Conservation (phyloP, 2,113 vertebrate genomes). For the Tringa solitaria region DNA sequence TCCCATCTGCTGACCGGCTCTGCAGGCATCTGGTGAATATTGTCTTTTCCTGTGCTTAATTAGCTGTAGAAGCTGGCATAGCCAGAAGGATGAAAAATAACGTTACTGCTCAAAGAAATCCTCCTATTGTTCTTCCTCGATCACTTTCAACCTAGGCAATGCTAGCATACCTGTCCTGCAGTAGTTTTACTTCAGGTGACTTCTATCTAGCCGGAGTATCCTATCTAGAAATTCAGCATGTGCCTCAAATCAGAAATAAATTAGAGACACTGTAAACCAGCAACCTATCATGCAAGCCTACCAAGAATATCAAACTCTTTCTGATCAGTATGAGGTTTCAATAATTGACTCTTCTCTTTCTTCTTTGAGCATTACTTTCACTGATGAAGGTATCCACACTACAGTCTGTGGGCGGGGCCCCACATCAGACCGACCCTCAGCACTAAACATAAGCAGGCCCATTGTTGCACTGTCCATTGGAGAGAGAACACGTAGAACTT, state of each 20-base stretch:
- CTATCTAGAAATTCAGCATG: background rate
- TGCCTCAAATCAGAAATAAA: background rate
- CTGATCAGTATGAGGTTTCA: background rate
- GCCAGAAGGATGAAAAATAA: background rate
- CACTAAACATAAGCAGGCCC: background rate
- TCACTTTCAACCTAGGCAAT: background rate
- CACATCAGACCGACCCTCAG: background rate
- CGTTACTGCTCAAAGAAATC: background rate
- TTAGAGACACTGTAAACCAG: background rate
- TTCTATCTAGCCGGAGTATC: background rate
- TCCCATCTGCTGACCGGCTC: conserved; percentile 23
- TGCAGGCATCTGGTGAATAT: conserved; percentile 13
- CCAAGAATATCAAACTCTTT: background rate
- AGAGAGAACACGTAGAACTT: background rate
- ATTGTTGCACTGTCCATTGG: too few relatives aligned
- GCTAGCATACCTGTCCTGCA: background rate
- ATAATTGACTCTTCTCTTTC: background rate
- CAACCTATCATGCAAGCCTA: background rate
- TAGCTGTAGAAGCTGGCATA: conserved; percentile 1
- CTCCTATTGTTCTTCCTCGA: background rate
- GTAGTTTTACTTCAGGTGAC: background rate
- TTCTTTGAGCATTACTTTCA: background rate
- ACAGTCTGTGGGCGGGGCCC: background rate
- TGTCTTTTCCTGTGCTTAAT: conserved; percentile 45
- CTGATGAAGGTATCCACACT: background rate